phyloP scores from a whole-genome alignment of 1,140 invertebrate species.

The Tetramorium simillimum region DNA sequence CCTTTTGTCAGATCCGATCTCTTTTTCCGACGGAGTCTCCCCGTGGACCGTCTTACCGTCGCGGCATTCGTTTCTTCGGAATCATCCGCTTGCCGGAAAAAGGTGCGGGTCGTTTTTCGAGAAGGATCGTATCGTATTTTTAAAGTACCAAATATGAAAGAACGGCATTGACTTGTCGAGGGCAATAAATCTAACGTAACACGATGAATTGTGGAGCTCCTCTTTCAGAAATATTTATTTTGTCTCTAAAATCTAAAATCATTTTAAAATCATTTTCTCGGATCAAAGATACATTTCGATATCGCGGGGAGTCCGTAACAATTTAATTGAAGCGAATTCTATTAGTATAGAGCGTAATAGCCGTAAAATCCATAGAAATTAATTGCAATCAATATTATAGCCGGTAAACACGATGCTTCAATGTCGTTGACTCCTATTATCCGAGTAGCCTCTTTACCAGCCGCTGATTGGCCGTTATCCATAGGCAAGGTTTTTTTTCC shows the following conservation, averaged over 20 bases:
- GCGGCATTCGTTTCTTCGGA: background rate
- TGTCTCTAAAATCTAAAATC: background rate
- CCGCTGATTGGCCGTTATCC: slow-evolving; percentile 14
- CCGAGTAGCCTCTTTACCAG: slow-evolving; percentile 7
- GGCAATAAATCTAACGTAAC: background rate
- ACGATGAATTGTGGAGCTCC: background rate
- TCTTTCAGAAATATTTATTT: background rate
- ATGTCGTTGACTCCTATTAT: slow-evolving; percentile 22
- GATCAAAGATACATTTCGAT: background rate
- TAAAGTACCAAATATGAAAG: background rate
- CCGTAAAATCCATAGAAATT: background rate
- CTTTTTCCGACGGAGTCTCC: slow-evolving; percentile 73
- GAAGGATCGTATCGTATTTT: background rate
- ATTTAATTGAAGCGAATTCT: background rate
- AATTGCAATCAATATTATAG: slow-evolving; percentile 19
- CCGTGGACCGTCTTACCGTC: slow-evolving; percentile 19
- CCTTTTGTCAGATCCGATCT: slow-evolving; percentile 80
- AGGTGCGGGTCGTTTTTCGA: background rate
- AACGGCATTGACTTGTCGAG: too few relatives aligned
- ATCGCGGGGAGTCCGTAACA: background rate
- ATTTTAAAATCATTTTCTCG: background rate
- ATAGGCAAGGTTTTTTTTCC: background rate
- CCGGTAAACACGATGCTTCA: background rate
- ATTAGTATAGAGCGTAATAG: background rate
- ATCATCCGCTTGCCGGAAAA: background rate